Percentiles rank a stretch among this genome's conserved stretches.
phyloP scores from a whole-genome alignment of 2,797 vertebrate genomes.

The Sciaenops ocellatus region DNA sequence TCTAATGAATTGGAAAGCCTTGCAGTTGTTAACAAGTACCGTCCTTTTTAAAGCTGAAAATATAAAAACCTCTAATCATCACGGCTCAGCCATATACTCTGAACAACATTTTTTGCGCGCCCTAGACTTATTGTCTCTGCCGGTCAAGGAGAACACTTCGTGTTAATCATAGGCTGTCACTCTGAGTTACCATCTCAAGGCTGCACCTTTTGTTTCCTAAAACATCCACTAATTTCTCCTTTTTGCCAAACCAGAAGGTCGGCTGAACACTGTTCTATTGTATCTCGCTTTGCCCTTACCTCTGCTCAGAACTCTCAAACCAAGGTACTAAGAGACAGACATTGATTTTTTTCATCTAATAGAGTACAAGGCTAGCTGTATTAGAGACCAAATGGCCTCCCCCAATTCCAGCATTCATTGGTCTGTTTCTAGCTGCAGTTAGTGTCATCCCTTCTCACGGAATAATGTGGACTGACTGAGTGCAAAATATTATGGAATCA shows the following conservation, averaged over 20 bases:
- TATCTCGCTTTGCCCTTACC: conserved; percentile 29
- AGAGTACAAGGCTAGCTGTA: conserved; percentile 43
- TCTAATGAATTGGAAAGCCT: neutral
- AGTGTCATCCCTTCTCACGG: conserved; percentile 46
- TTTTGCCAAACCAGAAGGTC: conserved; percentile 64
- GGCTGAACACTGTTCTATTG: conserved; percentile 68
- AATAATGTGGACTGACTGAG: conserved; percentile 37
- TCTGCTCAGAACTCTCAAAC: conserved; percentile 42
- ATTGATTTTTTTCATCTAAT: conserved; percentile 70
- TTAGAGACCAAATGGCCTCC: conserved; percentile 45
- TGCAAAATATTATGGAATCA: conserved; percentile 46
- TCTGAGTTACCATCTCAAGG: conserved; percentile 78
- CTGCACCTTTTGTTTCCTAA: conserved; percentile 82
- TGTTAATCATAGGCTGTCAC: conserved; percentile 81
- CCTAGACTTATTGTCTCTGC: conserved; percentile 75
- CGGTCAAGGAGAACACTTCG: conserved; percentile 68
- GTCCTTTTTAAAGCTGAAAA: conserved; percentile 15
- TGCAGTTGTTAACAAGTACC: neutral
- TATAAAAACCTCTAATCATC: neutral
- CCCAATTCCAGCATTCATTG: conserved; percentile 27
- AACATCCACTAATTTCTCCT: conserved; percentile 77
- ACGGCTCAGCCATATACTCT: conserved; percentile 29
- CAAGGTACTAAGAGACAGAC: conserved; percentile 36
- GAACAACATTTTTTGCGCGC: conserved; percentile 50
- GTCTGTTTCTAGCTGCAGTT: conserved; percentile 49